A percentile compares a stretch with the other conserved stretches of the same genome.
These are phyloP conservation scores for Crocodylus rhombifer DNA, from an alignment of 2,797 vertebrate genomes.

Conservation along the genomic window DNA sequence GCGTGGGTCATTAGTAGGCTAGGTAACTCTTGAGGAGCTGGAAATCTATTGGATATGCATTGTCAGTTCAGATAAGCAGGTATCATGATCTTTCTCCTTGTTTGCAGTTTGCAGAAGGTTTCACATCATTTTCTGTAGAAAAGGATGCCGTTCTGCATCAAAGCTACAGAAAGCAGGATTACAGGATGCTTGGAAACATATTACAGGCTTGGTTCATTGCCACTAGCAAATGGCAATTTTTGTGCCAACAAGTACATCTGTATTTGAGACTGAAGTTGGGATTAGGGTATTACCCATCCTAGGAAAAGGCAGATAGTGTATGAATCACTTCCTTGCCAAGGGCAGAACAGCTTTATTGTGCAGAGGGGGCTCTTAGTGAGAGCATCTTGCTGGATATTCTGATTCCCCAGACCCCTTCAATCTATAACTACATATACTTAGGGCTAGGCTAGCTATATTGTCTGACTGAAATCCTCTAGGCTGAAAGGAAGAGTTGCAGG, in stretches of 20 bases:
- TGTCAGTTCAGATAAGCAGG: constrained; percentile 11
- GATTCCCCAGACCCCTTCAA: background rate
- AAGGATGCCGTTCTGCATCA: background rate
- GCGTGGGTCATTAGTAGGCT: background rate
- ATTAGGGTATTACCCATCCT: background rate
- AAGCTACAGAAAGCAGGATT: constrained; percentile 20
- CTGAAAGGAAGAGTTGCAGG: background rate
- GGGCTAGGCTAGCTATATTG: background rate
- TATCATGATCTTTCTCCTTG: background rate
- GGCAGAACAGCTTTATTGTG: background rate
- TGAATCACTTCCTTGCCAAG: background rate
- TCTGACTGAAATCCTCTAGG: background rate
- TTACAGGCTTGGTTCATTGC: background rate
- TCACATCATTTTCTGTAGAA: constrained; percentile 29
- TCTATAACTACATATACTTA: background rate
- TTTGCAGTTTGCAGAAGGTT: constrained; percentile 7
- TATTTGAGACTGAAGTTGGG: background rate
- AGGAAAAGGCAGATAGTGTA: background rate
- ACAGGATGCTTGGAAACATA: background rate
- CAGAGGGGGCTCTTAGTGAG: background rate
- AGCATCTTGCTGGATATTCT: background rate
- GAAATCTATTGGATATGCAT: background rate
- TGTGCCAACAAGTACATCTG: background rate
- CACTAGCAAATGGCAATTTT: background rate
- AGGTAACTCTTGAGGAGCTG: background rate